A percentile compares a stretch with the other conserved stretches of the same genome.
Evolutionary conservation across 2,797 vertebrate species (phyloP).

Genomic region (Sebastes oblongus): DNA sequence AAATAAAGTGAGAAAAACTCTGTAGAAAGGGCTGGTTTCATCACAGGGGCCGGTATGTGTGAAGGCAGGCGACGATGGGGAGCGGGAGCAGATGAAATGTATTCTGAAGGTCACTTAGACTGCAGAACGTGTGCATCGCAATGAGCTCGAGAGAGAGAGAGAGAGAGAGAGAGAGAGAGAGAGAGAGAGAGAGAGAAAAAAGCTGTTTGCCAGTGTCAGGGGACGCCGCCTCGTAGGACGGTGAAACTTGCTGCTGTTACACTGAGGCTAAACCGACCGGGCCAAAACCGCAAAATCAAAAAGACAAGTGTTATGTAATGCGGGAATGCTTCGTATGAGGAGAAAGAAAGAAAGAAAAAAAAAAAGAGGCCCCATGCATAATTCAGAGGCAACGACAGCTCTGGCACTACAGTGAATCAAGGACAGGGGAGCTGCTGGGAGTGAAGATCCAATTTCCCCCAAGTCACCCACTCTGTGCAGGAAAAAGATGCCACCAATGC

Average conservation of each 20-base stretch:
- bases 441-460: slow-evolving; percentile 57
- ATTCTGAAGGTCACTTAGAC: slow-evolving; percentile 80
- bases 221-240: slow-evolving; percentile 15
- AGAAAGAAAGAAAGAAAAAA: neutral
- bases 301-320: slow-evolving; percentile 53
- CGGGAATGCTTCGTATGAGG: slow-evolving; percentile 28
- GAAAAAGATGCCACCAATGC: slow-evolving; percentile 15
- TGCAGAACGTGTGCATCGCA: slow-evolving; percentile 69
- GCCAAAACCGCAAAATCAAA: slow-evolving; percentile 44
- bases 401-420: slow-evolving; percentile 55
- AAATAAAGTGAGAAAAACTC: slow-evolving; percentile 36
- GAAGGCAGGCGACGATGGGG: slow-evolving; percentile 22
- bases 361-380: slow-evolving; percentile 57
- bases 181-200: neutral
- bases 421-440: slow-evolving; percentile 51
- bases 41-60: slow-evolving; percentile 2
- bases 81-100: slow-evolving; percentile 56
- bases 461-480: slow-evolving; percentile 47
- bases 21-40: slow-evolving; percentile 16
- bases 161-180: slow-evolving; percentile 15
- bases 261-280: slow-evolving; percentile 6
- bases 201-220: slow-evolving; percentile 23
- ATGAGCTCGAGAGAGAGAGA: slow-evolving; percentile 47
- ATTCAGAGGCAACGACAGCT: slow-evolving; percentile 66
- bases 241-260: slow-evolving; percentile 36